These are phyloP conservation scores for Solenodon paradoxus DNA, from an alignment of 2,113 vertebrate genomes.

Conservation along the genomic window DNA sequence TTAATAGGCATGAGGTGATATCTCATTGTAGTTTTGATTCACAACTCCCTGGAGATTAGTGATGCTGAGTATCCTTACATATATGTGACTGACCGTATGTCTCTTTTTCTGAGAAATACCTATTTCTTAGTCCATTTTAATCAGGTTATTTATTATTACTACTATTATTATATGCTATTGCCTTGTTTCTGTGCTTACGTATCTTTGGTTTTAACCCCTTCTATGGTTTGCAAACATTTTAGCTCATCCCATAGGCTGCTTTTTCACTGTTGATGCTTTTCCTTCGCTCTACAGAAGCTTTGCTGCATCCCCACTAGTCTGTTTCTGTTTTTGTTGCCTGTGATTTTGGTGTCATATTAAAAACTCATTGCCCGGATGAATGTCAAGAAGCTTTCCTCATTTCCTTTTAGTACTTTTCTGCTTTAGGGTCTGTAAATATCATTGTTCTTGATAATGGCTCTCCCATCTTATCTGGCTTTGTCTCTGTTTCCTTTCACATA, in stretches of 20 bases:
- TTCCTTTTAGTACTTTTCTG: neutral
- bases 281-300: neutral
- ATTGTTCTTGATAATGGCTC: neutral
- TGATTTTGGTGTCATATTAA: neutral
- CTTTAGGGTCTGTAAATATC: neutral
- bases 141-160: neutral
- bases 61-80: no score
- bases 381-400: neutral
- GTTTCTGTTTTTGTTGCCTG: neutral
- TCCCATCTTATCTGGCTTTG: neutral
- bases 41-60: no score
- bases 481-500: neutral
- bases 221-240: neutral
- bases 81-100: no score
- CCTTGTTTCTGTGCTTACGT: neutral
- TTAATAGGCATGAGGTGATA: no score
- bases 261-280: neutral
- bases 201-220: neutral
- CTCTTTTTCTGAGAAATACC: no score
- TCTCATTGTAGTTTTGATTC: no score
- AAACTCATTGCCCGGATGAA: neutral
- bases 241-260: neutral
- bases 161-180: neutral
- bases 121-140: no score
- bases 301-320: neutral